phyloP scores from a whole-genome alignment of 2,113 vertebrate species.

The Festucalex cinctus region DNA sequence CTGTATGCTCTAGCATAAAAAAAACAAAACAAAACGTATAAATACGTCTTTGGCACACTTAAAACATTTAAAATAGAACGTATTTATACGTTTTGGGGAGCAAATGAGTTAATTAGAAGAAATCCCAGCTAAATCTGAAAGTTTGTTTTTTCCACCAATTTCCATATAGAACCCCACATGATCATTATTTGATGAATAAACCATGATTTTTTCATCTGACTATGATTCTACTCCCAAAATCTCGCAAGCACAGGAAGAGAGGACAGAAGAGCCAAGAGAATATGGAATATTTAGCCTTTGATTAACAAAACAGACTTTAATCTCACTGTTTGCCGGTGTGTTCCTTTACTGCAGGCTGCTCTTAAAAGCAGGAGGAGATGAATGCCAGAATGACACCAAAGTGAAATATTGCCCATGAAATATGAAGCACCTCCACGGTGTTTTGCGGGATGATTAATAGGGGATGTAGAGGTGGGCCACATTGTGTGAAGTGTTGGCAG shows the following conservation, averaged over 20 bases:
- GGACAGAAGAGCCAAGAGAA: neutral
- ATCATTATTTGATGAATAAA: no score
- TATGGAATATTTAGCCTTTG: no score
- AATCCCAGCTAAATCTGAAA: no score
- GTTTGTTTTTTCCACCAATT: no score
- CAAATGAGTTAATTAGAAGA: no score
- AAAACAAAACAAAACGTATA: no score
- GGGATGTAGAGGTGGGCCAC: neutral
- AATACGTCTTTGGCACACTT: no score
- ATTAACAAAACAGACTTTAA: neutral
- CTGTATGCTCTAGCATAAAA: no score
- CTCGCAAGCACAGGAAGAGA: neutral
- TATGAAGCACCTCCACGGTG: slow-evolving; percentile 13
- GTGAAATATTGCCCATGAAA: slow-evolving; percentile 47
- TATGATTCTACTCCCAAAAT: neutral
- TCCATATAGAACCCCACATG: no score
- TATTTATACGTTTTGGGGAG: no score
- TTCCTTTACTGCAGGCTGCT: neutral
- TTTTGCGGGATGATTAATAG: slow-evolving; percentile 32
- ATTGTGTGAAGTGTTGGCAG: slow-evolving; percentile 24
- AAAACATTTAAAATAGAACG: no score
- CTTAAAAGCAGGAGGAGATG: slow-evolving; percentile 1
- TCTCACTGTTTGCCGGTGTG: neutral
- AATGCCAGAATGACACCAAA: slow-evolving; percentile 11
- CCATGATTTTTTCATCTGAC: neutral